A percentile compares a stretch with the other conserved stretches of the same genome.
These are phyloP conservation scores for Ophonus ardosiacus DNA, from an alignment of 2,888 invertebrate species.

Conservation along the genomic window DNA sequence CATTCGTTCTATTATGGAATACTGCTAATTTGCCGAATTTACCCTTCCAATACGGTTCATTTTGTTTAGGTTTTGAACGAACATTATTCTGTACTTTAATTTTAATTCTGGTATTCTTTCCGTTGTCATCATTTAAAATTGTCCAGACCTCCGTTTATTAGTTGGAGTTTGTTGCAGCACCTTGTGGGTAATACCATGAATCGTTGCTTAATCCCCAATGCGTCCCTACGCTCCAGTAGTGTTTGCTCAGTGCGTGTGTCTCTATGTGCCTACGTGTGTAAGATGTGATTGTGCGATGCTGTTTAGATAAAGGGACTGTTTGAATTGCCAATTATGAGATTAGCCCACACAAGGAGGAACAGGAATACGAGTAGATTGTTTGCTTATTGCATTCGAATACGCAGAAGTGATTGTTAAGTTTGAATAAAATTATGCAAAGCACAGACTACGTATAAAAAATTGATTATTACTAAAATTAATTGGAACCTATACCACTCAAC, in stretches of 20 bases:
- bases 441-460: too few species aligned
- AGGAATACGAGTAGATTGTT: background rate
- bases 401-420: too few species aligned
- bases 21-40: too few species aligned
- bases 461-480: too few species aligned
- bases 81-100: too few species aligned
- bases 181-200: background rate
- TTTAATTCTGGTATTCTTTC: too few species aligned
- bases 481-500: too few species aligned
- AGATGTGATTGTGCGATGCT: background rate
- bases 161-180: background rate
- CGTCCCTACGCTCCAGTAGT: background rate
- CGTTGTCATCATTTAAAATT: too few species aligned
- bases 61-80: too few species aligned
- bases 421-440: too few species aligned
- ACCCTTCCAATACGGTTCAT: too few species aligned
- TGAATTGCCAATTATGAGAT: background rate
- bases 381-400: background rate
- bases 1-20: too few species aligned
- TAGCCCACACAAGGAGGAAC: background rate
- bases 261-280: background rate
- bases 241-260: background rate
- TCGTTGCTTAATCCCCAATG: background rate
- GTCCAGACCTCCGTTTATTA: background rate
- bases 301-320: background rate